These are phyloP conservation scores for Camponotus floridanus DNA, from an alignment of 1,140 invertebrate genomes.

Conservation along the genomic window DNA sequence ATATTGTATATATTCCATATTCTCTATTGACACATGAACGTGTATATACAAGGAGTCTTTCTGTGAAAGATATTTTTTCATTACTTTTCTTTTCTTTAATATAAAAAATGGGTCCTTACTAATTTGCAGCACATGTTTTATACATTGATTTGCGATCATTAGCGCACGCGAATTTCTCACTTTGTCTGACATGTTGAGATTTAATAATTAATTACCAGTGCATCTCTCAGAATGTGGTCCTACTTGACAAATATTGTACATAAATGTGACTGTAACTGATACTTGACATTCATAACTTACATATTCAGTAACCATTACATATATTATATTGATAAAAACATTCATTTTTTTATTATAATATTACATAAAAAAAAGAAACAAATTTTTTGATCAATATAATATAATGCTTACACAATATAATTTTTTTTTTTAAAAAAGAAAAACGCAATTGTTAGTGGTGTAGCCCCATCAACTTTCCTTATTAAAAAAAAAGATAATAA, in stretches of 20 bases:
- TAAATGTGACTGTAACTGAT: background rate
- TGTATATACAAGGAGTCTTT: slow-evolving; percentile 51
- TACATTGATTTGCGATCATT: slow-evolving; percentile 38
- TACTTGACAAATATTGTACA: background rate
- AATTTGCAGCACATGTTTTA: slow-evolving; percentile 18
- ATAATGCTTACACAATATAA: background rate
- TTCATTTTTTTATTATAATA: background rate
- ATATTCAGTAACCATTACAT: background rate
- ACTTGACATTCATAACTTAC: background rate
- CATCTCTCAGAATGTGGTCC: background rate
- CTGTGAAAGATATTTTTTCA: slow-evolving; percentile 31
- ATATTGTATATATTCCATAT: slow-evolving; percentile 61
- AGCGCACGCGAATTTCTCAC: slow-evolving; percentile 16
- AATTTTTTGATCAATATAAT: slow-evolving; percentile 6
- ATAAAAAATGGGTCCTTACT: slow-evolving; percentile 59
- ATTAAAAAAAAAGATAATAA: background rate
- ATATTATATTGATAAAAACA: slow-evolving; percentile 10
- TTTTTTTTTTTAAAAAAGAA: background rate
- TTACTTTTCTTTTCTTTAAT: slow-evolving; percentile 17
- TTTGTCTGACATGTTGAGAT: background rate
- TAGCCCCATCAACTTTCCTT: no score
- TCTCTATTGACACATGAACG: slow-evolving; percentile 55
- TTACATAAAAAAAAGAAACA: background rate
- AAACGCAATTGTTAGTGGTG: no score
- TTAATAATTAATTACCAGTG: slow-evolving; percentile 27